Evolutionary conservation across 1,140 invertebrate genomes (phyloP).

Genomic region (Littorina saxatilis): DNA sequence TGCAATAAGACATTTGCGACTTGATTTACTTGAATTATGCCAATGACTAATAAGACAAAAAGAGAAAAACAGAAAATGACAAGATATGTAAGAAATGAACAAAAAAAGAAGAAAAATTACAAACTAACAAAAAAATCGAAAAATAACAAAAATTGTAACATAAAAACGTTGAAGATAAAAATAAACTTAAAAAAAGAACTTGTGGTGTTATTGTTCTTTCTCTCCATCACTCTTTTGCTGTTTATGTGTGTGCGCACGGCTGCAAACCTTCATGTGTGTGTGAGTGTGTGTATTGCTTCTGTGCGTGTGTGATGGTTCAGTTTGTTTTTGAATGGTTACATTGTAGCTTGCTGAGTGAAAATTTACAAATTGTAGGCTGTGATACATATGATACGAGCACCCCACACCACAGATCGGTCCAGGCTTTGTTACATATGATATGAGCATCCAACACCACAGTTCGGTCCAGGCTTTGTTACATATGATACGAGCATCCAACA

Average conservation of each 20-base stretch:
- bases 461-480: no score
- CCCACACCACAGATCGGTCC: no score
- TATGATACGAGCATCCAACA: no score
- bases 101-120: constrained; percentile 7
- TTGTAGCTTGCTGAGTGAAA: no score
- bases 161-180: constrained; percentile 24
- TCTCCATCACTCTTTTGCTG: not conserved
- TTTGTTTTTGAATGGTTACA: no score
- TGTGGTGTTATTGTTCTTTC: not conserved
- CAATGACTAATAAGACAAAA: constrained; percentile 1
- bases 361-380: no score
- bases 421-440: no score
- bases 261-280: not conserved
- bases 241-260: not conserved
- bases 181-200: constrained; percentile 13
- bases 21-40: constrained; percentile 21
- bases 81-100: not conserved
- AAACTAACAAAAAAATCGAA: not conserved
- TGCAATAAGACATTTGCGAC: constrained; percentile 21
- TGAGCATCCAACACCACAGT: no score
- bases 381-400: no score
- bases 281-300: not conserved
- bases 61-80: not conserved
- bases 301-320: no score
- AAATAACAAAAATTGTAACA: constrained; percentile 9